Evolutionary conservation across 2,113 vertebrate species (phyloP).

Genomic region (Bostrychus sinensis): DNA sequence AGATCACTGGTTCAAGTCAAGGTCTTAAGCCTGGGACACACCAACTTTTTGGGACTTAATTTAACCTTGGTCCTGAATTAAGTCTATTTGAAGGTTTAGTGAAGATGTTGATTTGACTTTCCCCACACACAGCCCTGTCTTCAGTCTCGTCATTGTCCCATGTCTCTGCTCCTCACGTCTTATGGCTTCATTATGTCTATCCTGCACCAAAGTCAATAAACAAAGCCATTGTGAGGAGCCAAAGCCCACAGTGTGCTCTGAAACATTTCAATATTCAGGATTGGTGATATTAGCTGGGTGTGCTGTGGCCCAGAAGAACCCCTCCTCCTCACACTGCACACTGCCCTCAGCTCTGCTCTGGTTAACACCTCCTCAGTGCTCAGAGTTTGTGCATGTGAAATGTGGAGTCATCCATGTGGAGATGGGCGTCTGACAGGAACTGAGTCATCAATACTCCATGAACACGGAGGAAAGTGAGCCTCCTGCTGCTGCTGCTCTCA

Average conservation of each 20-base stretch:
- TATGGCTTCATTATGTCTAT: slow-evolving; percentile 61
- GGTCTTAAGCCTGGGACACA: too few species aligned
- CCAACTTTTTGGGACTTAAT: too few species aligned
- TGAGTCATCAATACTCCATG: slow-evolving; percentile 32
- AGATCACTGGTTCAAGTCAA: too few species aligned
- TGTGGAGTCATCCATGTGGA: slow-evolving; percentile 1
- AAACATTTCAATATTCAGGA: slow-evolving; percentile 66
- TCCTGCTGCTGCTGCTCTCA: too few species aligned
- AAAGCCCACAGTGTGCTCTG: slow-evolving; percentile 8
- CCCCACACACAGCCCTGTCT: slow-evolving; percentile 13
- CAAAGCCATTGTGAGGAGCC: slow-evolving; percentile 63
- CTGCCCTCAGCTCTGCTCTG: slow-evolving; percentile 40
- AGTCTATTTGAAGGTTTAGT: too few species aligned
- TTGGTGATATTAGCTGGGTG: slow-evolving; percentile 54
- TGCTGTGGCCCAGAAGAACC: slow-evolving; percentile 50
- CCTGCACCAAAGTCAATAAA: slow-evolving; percentile 65
- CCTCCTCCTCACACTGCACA: slow-evolving; percentile 37
- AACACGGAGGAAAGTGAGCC: slow-evolving; percentile 4
- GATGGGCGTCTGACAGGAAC: slow-evolving; percentile 29
- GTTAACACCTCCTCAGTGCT: slow-evolving; percentile 32
- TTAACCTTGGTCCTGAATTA: too few species aligned
- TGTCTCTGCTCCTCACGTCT: slow-evolving; percentile 31
- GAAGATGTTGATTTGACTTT: too few species aligned
- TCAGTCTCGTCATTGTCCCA: slow-evolving; percentile 39
- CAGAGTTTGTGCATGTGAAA: slow-evolving; percentile 4